A percentile compares a stretch with the other conserved stretches of the same genome.
phyloP scores from a whole-genome alignment of 2,113 vertebrate species.

The Butorides virescens region DNA sequence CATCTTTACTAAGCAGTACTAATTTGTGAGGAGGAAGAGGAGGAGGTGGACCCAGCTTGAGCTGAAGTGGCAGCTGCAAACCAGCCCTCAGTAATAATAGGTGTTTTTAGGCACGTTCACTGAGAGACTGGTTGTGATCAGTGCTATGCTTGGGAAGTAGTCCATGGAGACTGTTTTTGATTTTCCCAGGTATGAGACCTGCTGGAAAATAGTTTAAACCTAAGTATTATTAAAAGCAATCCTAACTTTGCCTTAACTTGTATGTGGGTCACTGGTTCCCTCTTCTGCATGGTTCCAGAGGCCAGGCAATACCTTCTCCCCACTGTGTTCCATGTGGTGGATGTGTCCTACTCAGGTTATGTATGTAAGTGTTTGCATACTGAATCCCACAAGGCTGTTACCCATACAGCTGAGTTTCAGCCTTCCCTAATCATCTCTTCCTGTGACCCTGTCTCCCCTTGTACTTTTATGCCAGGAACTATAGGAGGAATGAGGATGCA shows the following conservation, averaged over 20 bases:
- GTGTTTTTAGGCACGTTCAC: background rate
- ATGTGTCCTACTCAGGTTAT: background rate
- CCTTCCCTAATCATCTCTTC: background rate
- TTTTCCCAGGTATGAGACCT: background rate
- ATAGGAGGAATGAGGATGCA: background rate
- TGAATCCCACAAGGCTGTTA: background rate
- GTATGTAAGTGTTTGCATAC: accelerated
- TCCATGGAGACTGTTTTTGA: background rate
- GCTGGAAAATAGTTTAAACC: background rate
- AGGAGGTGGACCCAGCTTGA: background rate
- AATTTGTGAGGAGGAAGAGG: background rate
- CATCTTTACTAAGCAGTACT: background rate
- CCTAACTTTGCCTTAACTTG: background rate
- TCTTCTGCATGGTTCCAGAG: background rate
- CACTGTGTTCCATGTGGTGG: accelerated
- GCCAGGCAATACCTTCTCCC: background rate
- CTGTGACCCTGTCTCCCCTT: background rate
- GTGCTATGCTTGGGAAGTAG: background rate
- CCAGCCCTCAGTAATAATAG: background rate
- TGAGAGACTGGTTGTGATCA: background rate
- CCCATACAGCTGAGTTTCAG: background rate
- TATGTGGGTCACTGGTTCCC: background rate
- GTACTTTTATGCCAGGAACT: background rate
- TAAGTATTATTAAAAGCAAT: background rate
- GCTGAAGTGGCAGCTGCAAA: background rate